phyloP scores from a whole-genome alignment of 2,888 invertebrate genomes.

The Agrotis puta region DNA sequence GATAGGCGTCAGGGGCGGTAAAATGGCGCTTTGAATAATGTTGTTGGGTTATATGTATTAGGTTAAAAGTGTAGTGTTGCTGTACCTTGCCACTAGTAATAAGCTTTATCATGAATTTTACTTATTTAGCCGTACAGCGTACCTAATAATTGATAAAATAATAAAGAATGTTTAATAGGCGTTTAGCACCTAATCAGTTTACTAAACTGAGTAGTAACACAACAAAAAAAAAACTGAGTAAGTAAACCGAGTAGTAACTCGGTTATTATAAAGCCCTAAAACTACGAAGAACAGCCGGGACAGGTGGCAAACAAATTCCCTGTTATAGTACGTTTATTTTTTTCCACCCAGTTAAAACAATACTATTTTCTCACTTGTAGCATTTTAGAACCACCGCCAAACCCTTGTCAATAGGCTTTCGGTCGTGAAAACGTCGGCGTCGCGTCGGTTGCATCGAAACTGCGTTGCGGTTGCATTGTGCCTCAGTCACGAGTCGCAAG shows the following conservation, averaged over 20 bases:
- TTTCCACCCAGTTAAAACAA: neutral
- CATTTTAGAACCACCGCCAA: slow-evolving; percentile 65
- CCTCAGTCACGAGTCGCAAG: slow-evolving; percentile 2
- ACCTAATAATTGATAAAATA: too few relatives aligned
- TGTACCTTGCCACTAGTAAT: neutral
- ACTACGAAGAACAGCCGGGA: too few relatives aligned
- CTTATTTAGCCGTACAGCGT: too few relatives aligned
- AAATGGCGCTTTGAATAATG: slow-evolving; percentile 67
- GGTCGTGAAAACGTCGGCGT: slow-evolving; percentile 61
- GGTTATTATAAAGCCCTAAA: too few relatives aligned
- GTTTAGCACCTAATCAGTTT: too few relatives aligned
- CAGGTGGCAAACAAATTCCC: too few relatives aligned
- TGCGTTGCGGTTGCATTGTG: slow-evolving; percentile 43
- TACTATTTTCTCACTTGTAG: slow-evolving; percentile 24
- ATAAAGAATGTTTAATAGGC: too few relatives aligned
- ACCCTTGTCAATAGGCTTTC: slow-evolving; percentile 65
- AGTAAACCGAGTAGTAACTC: too few relatives aligned
- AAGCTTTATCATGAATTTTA: too few relatives aligned
- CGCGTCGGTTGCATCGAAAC: slow-evolving; percentile 53
- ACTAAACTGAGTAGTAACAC: too few relatives aligned
- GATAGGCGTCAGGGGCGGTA: slow-evolving; percentile 70
- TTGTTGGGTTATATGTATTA: neutral
- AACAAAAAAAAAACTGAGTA: too few relatives aligned
- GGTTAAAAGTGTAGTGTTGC: neutral
- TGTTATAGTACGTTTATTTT: too few relatives aligned